Evolutionary conservation across 2,113 vertebrate genomes (phyloP).

Genomic region (Jacana jacana): DNA sequence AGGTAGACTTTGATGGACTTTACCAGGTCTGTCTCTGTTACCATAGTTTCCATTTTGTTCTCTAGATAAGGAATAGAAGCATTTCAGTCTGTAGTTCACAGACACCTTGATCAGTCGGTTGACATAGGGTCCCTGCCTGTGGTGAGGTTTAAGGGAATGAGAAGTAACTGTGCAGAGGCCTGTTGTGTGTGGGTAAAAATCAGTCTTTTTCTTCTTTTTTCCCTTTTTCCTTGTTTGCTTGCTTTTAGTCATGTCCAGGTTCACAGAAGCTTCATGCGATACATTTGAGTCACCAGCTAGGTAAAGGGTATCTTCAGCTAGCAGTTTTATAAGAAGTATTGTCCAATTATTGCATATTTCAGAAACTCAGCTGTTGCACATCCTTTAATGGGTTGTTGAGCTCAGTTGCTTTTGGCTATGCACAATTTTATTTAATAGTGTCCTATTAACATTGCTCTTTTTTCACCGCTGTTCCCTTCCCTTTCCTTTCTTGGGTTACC

Average conservation of each 20-base stretch:
- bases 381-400: not conserved
- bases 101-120: not conserved
- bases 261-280: not conserved
- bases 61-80: constrained; percentile 9
- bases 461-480: not conserved
- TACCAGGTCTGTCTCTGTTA: not conserved
- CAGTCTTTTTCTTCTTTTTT: not conserved
- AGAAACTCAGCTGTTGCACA: not conserved
- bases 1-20: constrained; percentile 27
- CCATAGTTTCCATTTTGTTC: constrained; percentile 37
- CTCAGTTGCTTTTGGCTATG: not conserved
- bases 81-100: not conserved
- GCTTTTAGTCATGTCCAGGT: not conserved
- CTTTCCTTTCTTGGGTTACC: not conserved
- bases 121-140: not conserved
- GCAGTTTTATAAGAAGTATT: not conserved
- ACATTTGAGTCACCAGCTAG: not conserved
- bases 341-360: not conserved
- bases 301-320: not conserved
- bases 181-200: not conserved
- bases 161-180: not conserved
- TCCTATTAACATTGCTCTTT: not conserved
- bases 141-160: constrained; percentile 23
- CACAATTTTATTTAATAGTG: not conserved
- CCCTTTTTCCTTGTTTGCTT: not conserved